These are phyloP conservation scores for Pteromalus puparum DNA, from an alignment of 1,140 invertebrate species.

Conservation along the genomic window DNA sequence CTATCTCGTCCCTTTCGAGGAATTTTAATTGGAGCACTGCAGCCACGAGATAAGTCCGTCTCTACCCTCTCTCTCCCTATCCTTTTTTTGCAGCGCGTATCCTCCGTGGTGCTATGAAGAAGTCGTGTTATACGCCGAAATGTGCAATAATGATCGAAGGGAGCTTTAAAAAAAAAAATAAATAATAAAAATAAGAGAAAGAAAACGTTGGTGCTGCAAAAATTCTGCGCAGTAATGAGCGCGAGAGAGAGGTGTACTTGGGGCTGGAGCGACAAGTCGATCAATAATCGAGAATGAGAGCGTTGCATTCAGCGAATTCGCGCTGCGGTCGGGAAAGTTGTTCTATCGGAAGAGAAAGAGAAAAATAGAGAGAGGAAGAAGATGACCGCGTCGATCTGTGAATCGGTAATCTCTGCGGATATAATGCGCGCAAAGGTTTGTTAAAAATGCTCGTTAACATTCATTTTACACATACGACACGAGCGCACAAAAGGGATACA, in stretches of 20 bases:
- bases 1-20: neutral
- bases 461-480: too few relatives aligned
- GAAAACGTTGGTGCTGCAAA: neutral
- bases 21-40: neutral
- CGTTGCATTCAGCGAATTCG: conserved; percentile 40
- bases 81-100: neutral
- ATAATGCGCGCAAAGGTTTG: too few relatives aligned
- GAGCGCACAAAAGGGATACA: too few relatives aligned
- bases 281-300: conserved; percentile 50
- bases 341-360: conserved; percentile 14
- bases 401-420: too few relatives aligned
- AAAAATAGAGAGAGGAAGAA: neutral
- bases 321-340: conserved; percentile 35
- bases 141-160: neutral
- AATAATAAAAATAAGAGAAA: neutral
- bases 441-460: too few relatives aligned
- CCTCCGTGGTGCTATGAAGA: neutral
- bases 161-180: neutral
- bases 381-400: too few relatives aligned
- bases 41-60: neutral
- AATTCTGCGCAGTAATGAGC: neutral
- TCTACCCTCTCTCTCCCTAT: neutral
- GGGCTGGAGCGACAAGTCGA: neutral
- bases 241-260: conserved; percentile 15
- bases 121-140: neutral